These are phyloP conservation scores for Patella caerulea DNA, from an alignment of 2,888 invertebrate species.

Conservation along the genomic window DNA sequence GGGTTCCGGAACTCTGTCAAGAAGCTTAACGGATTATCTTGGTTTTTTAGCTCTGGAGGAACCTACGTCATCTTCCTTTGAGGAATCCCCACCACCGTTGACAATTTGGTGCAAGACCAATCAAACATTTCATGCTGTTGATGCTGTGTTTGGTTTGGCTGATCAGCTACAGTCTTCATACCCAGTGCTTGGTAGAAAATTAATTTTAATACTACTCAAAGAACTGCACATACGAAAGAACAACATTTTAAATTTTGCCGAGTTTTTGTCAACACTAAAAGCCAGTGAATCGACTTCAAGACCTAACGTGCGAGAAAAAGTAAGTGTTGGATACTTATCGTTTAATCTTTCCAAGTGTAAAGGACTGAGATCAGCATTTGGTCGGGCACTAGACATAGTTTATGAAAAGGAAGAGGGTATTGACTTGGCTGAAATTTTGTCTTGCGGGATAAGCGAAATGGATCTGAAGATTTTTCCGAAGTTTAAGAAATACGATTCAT, in stretches of 20 bases:
- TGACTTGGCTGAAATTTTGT: conserved; percentile 3
- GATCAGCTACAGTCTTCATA: not conserved
- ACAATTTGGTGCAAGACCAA: not conserved
- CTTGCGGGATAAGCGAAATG: not conserved
- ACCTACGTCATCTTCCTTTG: not conserved
- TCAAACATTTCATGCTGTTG: not conserved
- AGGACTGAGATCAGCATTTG: not conserved
- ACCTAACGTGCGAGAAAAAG: not conserved
- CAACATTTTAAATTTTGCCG: not conserved
- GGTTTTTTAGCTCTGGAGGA: not conserved
- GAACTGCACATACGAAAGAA: not conserved
- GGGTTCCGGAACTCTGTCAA: not conserved
- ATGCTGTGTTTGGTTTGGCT: not conserved
- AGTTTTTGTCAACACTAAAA: conserved; percentile 1
- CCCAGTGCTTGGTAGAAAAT: not conserved
- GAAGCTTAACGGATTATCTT: not conserved
- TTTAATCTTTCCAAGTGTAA: conserved; percentile 1
- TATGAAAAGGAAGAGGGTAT: not conserved
- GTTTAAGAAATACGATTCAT: not conserved
- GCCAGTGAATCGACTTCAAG: not conserved
- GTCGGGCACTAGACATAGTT: not conserved
- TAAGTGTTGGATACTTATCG: not conserved
- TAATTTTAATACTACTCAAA: not conserved
- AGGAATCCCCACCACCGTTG: not conserved
- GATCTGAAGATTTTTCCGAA: not conserved